Evolutionary conservation across 2,113 vertebrate species (phyloP).

Genomic region (Atherinomorus stipes): DNA sequence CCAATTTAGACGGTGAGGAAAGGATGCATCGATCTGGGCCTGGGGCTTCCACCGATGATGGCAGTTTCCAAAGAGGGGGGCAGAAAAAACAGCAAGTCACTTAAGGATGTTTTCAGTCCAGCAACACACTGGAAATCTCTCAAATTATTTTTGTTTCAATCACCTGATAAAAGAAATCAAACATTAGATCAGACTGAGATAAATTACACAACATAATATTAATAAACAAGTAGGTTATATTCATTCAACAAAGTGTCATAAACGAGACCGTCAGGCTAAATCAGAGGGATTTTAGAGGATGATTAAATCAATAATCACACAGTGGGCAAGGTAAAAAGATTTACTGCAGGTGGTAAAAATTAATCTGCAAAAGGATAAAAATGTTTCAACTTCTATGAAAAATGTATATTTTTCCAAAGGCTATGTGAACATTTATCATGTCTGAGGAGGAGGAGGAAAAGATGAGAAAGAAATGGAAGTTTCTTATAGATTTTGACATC

Average conservation of each 20-base stretch:
- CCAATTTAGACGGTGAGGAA: slow-evolving; percentile 62
- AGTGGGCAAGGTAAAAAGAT: too few relatives aligned
- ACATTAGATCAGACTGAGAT: neutral
- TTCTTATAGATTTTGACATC: too few relatives aligned
- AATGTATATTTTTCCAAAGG: slow-evolving; percentile 2
- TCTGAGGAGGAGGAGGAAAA: neutral
- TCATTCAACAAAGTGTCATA: too few relatives aligned
- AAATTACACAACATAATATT: too few relatives aligned
- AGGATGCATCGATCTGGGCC: slow-evolving; percentile 45
- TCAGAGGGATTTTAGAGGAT: too few relatives aligned
- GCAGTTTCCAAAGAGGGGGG: neutral
- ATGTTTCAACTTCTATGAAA: slow-evolving; percentile 9
- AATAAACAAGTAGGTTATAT: too few relatives aligned
- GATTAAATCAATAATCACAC: too few relatives aligned
- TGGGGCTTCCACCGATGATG: slow-evolving; percentile 30
- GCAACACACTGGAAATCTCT: neutral
- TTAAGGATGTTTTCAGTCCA: slow-evolving; percentile 10
- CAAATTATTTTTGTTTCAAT: neutral
- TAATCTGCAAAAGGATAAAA: neutral
- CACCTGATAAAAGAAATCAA: neutral
- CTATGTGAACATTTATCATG: slow-evolving; percentile 2
- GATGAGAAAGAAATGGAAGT: neutral
- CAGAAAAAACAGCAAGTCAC: neutral
- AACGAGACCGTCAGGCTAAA: too few relatives aligned
- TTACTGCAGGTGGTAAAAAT: too few relatives aligned